Base-by-base conservation (phyloP, 2,113 vertebrate species). In the Eidolon helvum region DNA sequence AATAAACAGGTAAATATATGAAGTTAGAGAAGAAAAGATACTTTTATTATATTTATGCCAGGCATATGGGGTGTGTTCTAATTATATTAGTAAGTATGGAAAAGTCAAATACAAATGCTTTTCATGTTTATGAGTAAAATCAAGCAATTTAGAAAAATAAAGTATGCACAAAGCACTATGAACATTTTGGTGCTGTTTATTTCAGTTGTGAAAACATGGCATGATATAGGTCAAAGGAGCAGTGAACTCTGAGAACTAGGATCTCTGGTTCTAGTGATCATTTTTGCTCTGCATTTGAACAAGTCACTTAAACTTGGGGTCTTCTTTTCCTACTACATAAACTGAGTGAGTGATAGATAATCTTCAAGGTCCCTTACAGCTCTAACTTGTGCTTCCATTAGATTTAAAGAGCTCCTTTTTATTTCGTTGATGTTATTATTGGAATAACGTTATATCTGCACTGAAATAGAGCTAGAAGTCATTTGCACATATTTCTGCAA, bases 401-500 rank as follows among this genome's bases (percentile, higher is more conserved):
- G 43, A 93, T 57, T 48, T 86, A 24, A 93, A 86, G 78, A 72
- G 28, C 16, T 84, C 28, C 35, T 83, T 79, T 63, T 68, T n/a
- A 65, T 93, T 28, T 63, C 4, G 4, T 77, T 74, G 19, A 84
- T 90, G 35, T 85, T 87, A 33, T 80, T 87, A 65, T 94, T 86
- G 30, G 40, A 69, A 91, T 22, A 79, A 82, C 21, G 87, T 93
- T 68, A 48, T 26, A 45, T 95, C 93, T 96, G 28, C 55, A 22
- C 12, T 90, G 87, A 96, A 97, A 92, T 90, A 38, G 57, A 85
- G 77, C 82, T 92, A 69, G 28, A 83, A 91, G n/a, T 65, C 85
- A 92, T 90, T 84, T 92, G 38, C 43, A 68, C 55, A 7, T 78
- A 79, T 95, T 89, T 96, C 89, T 93, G 38, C 48, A 96, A 94